Evolutionary conservation across 1,140 invertebrate genomes (phyloP).

Genomic region (Euwallacea similis): DNA sequence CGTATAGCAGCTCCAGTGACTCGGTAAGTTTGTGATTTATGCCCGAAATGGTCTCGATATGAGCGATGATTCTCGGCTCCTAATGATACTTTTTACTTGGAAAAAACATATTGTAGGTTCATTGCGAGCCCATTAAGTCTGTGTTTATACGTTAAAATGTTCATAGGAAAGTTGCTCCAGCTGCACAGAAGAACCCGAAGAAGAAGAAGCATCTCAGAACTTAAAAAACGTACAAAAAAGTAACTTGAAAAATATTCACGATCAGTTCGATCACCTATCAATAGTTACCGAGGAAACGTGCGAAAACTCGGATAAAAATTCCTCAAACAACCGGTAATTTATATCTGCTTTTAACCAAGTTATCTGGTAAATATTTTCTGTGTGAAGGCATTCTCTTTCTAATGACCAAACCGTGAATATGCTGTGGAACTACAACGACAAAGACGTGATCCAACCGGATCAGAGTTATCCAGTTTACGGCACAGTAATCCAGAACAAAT

Average conservation of each 20-base stretch:
- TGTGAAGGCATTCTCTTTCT: conserved; percentile 22
- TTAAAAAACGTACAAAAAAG: conserved; percentile 53
- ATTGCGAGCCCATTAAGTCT: neutral
- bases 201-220: conserved; percentile 53
- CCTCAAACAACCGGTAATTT: conserved; percentile 26
- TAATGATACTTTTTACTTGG: neutral
- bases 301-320: conserved; percentile 57
- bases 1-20: conserved; percentile 46
- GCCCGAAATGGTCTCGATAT: no score
- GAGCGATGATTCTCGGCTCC: no score
- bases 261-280: conserved; percentile 73
- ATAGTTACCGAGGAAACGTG: conserved; percentile 71
- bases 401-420: conserved; percentile 35
- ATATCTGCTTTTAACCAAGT: neutral
- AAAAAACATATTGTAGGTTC: neutral
- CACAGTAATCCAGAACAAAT: conserved; percentile 10
- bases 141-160: neutral
- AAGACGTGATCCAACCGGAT: conserved; percentile 51
- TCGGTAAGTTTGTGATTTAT: conserved; percentile 47
- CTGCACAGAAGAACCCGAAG: conserved; percentile 54
- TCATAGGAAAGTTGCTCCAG: conserved; percentile 48
- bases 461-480: conserved; percentile 48
- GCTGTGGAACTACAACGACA: conserved; percentile 47
- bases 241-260: conserved; percentile 53
- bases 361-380: neutral